These are phyloP conservation scores for Ormyrus pomaceus DNA, from an alignment of 2,888 invertebrate genomes.

Conservation along the genomic window DNA sequence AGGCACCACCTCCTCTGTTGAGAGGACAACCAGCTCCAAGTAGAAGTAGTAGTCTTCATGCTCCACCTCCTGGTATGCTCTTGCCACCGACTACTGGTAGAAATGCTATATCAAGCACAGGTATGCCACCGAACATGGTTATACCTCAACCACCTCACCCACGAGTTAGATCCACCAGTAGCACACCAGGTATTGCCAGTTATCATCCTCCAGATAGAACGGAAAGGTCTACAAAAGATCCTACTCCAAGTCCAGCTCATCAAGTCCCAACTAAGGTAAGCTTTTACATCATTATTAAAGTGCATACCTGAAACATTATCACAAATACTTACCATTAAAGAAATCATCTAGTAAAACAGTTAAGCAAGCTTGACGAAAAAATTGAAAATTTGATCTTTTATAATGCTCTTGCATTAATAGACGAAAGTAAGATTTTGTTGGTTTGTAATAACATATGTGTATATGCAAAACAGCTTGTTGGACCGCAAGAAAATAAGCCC, in stretches of 20 bases:
- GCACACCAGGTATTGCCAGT: conserved; percentile 68
- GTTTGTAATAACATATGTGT: conserved; percentile 59
- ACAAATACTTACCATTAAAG: no score
- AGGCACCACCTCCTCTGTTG: conserved; percentile 73
- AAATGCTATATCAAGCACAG: conserved; percentile 75
- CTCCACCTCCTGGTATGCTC: conserved; percentile 76
- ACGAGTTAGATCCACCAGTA: conserved; percentile 70
- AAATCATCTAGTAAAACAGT: no score
- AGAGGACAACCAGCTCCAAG: conserved; percentile 73
- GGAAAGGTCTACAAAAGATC: conserved; percentile 74
- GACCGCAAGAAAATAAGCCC: conserved; percentile 75
- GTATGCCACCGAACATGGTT: conserved; percentile 76
- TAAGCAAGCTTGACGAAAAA: background rate
- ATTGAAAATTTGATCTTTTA: background rate
- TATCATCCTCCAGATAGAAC: conserved; percentile 74
- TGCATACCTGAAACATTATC: background rate
- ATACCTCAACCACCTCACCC: conserved; percentile 77
- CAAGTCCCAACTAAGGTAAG: conserved; percentile 65
- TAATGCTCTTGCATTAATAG: conserved; percentile 14
- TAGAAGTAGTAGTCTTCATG: conserved; percentile 75
- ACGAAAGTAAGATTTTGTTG: conserved; percentile 12
- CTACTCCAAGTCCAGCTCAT: conserved; percentile 73
- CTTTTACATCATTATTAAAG: background rate
- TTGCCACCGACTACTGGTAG: conserved; percentile 77
- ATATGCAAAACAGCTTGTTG: conserved; percentile 73